Percentiles rank a stretch among this genome's conserved stretches.
phyloP scores from a whole-genome alignment of 1,140 invertebrate genomes.

The Euschistus heros region DNA sequence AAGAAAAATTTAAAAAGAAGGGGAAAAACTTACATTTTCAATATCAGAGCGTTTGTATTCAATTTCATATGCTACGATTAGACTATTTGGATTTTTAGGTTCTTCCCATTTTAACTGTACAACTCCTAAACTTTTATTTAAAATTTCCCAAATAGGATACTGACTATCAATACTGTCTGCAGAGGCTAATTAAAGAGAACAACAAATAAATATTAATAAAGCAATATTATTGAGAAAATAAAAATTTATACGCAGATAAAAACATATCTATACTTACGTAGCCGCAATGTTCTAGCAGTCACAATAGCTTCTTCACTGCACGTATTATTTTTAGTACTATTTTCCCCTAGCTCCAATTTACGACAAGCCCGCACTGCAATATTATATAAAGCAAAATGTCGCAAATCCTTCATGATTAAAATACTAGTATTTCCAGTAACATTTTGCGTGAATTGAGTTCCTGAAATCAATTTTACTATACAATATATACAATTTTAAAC shows the following conservation, averaged over 20 bases:
- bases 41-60: conserved; percentile 54
- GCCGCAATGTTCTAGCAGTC: conserved; percentile 26
- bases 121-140: conserved; percentile 27
- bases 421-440: conserved; percentile 28
- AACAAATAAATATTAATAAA: neutral
- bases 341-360: conserved; percentile 38
- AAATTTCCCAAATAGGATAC: conserved; percentile 26
- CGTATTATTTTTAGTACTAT: conserved; percentile 23
- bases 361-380: conserved; percentile 62
- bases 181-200: conserved; percentile 24
- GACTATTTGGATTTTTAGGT: conserved; percentile 72
- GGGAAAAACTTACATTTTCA: conserved; percentile 41
- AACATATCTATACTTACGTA: conserved; percentile 9
- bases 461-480: conserved; percentile 13
- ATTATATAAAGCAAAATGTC: conserved; percentile 60
- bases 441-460: conserved; percentile 17
- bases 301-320: conserved; percentile 30
- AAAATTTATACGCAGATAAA: neutral
- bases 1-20: neutral
- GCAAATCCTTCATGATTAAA: conserved; percentile 48
- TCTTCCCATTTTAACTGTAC: conserved; percentile 55
- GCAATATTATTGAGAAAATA: neutral
- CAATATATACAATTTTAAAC: too few relatives aligned
- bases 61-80: conserved; percentile 72
- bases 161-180: conserved; percentile 30